A percentile compares a stretch with the other conserved stretches of the same genome.
These are phyloP conservation scores for Chunga burmeisteri DNA, from an alignment of 2,113 vertebrate species.

Conservation along the genomic window DNA sequence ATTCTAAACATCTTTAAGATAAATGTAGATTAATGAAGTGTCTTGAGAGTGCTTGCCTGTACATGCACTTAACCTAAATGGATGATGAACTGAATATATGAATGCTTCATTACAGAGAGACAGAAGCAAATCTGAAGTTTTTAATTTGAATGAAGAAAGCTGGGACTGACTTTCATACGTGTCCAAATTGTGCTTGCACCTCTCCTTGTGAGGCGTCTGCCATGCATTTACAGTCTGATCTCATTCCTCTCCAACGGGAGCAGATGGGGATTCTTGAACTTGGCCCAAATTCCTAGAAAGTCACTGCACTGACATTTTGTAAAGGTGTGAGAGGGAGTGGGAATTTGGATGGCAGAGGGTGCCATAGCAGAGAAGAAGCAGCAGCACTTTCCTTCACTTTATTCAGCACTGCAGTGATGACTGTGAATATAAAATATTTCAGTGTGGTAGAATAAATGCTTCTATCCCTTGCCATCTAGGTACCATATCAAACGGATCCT, in stretches of 20 bases:
- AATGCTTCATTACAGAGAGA: slow-evolving; percentile 7
- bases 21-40: slow-evolving; percentile 37
- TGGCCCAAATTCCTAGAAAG: slow-evolving; percentile 57
- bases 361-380: not conserved
- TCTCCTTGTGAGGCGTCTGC: not conserved
- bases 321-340: slow-evolving; percentile 28
- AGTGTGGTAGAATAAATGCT: not conserved
- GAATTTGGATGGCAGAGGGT: slow-evolving; percentile 8
- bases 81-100: slow-evolving; percentile 7
- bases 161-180: not conserved
- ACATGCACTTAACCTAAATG: slow-evolving; percentile 17
- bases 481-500: not conserved
- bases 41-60: slow-evolving; percentile 45
- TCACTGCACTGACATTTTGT: slow-evolving; percentile 3
- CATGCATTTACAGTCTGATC: slow-evolving; percentile 23
- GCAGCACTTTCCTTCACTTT: not conserved
- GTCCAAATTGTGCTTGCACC: not conserved
- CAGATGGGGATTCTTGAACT: slow-evolving; percentile 58
- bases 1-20: slow-evolving; percentile 21
- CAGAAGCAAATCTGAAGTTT: not conserved
- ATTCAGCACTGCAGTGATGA: rapidly evolving
- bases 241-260: not conserved
- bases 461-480: not conserved
- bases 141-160: not conserved
- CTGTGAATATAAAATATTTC: not conserved